Evolutionary conservation across 2,113 vertebrate genomes (phyloP).

Genomic region (Pholis gunnellus): DNA sequence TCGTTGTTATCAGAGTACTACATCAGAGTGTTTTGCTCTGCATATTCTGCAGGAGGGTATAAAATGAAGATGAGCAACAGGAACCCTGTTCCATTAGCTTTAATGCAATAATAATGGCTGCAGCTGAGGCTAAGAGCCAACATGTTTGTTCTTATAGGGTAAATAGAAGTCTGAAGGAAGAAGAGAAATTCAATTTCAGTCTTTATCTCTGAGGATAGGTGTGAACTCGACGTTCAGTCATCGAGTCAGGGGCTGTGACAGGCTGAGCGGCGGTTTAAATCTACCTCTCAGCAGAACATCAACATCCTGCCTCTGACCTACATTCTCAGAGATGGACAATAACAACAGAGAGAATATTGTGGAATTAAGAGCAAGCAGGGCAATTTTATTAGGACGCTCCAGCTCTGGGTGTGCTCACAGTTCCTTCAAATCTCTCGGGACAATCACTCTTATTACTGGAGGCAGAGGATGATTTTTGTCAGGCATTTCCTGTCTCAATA

Average conservation of each 20-base stretch:
- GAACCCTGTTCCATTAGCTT: conserved; percentile 20
- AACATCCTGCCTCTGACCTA: conserved; percentile 78
- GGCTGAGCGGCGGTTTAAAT: conserved; percentile 47
- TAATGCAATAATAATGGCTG: conserved; percentile 46
- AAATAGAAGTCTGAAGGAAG: conserved; percentile 17
- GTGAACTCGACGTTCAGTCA: conserved; percentile 33
- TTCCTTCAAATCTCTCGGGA: conserved; percentile 64
- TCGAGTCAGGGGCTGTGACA: conserved; percentile 47
- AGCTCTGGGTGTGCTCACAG: conserved; percentile 54
- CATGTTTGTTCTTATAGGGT: conserved; percentile 7
- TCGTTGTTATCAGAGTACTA: not conserved
- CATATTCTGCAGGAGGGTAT: not conserved
- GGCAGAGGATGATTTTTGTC: conserved; percentile 70
- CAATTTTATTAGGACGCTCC: conserved; percentile 62
- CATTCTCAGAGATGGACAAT: conserved; percentile 68
- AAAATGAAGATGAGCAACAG: conserved; percentile 23
- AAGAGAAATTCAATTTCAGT: conserved; percentile 33
- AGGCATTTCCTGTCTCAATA: conserved; percentile 70
- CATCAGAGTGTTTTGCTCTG: not conserved
- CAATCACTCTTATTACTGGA: conserved; percentile 70
- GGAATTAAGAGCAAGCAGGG: conserved; percentile 74
- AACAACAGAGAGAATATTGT: conserved; percentile 70
- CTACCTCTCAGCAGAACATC: conserved; percentile 65
- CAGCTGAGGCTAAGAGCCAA: conserved; percentile 14
- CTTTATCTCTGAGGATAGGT: conserved; percentile 26